Evolutionary conservation across 2,888 invertebrate species (phyloP).

Genomic region (Drosophila acutilabella): DNA sequence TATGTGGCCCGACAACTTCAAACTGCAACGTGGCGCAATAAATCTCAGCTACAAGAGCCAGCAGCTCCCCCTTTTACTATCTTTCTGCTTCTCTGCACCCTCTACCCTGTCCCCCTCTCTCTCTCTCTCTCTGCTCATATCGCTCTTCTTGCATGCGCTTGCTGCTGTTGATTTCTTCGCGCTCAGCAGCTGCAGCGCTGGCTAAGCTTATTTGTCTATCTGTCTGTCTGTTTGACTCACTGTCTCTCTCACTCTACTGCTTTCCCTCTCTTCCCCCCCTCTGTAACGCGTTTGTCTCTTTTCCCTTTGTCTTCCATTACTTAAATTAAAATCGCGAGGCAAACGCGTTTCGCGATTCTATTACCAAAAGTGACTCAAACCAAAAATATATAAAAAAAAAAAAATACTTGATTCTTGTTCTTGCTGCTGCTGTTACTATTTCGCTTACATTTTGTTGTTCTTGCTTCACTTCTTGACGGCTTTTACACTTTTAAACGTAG

Average conservation of each 20-base stretch:
- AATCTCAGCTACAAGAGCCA: slow-evolving; percentile 68
- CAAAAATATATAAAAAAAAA: slow-evolving; percentile 16
- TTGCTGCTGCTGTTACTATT: slow-evolving; percentile 30
- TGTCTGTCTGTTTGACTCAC: slow-evolving; percentile 23
- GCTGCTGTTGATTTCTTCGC: slow-evolving; percentile 8
- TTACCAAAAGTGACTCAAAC: slow-evolving; percentile 78
- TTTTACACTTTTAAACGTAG: slow-evolving; percentile 79
- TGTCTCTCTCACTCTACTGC: slow-evolving; percentile 3
- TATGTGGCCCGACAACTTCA: slow-evolving; percentile 75
- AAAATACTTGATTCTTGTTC: slow-evolving; percentile 6
- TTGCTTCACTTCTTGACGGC: slow-evolving; percentile 63
- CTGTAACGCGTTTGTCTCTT: slow-evolving; percentile 19
- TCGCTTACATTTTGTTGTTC: slow-evolving; percentile 9
- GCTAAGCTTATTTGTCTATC: slow-evolving; percentile 70
- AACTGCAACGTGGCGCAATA: slow-evolving; percentile 77
- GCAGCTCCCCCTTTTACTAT: slow-evolving; percentile 3
- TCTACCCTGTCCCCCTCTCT: background rate
- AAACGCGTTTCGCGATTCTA: slow-evolving; percentile 77
- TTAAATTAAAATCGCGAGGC: slow-evolving; percentile 76
- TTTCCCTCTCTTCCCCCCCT: background rate
- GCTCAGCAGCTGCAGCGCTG: slow-evolving; percentile 39
- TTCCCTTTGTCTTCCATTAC: slow-evolving; percentile 80
- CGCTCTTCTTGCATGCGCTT: background rate
- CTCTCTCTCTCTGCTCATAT: background rate
- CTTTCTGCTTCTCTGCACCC: background rate